phyloP scores from a whole-genome alignment of 2,888 invertebrate species.

The Trachelus stipa region DNA sequence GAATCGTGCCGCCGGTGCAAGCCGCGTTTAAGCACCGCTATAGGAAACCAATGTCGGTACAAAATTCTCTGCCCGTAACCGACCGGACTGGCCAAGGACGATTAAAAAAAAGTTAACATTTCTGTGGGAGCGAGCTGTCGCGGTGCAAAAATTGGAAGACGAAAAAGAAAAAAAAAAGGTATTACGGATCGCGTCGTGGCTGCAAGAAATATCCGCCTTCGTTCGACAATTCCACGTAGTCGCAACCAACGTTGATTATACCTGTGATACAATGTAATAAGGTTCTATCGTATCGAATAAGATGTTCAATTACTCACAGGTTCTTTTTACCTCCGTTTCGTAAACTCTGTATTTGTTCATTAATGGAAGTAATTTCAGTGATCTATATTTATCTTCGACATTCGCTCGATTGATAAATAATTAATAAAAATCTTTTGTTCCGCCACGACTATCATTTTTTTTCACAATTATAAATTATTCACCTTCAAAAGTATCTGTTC shows the following conservation, averaged over 20 bases:
- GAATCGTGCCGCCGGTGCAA: not conserved
- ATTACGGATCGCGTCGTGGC: not conserved
- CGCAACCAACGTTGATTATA: not conserved
- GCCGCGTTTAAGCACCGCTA: not conserved
- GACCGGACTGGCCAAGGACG: constrained; percentile 26
- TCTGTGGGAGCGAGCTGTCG: not conserved
- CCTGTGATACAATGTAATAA: not conserved
- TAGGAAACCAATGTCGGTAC: not conserved
- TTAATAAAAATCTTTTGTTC: too few relatives aligned
- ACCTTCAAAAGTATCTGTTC: too few relatives aligned
- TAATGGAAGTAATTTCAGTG: not conserved
- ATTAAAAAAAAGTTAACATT: constrained; percentile 7
- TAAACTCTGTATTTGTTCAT: not conserved
- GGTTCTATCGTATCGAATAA: not conserved
- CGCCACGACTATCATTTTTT: not conserved
- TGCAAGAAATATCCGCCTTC: not conserved
- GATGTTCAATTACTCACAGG: not conserved
- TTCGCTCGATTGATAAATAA: not conserved
- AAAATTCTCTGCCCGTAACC: constrained; percentile 6
- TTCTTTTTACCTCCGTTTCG: not conserved
- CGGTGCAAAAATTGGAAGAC: not conserved
- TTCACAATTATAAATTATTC: not conserved
- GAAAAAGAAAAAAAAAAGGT: not conserved
- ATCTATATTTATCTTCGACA: not conserved
- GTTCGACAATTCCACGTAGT: not conserved